Evolutionary conservation across 2,888 invertebrate species (phyloP), one percentile per base, ranked within the genome.

Genomic region (Ptilodon capucinus): DNA sequence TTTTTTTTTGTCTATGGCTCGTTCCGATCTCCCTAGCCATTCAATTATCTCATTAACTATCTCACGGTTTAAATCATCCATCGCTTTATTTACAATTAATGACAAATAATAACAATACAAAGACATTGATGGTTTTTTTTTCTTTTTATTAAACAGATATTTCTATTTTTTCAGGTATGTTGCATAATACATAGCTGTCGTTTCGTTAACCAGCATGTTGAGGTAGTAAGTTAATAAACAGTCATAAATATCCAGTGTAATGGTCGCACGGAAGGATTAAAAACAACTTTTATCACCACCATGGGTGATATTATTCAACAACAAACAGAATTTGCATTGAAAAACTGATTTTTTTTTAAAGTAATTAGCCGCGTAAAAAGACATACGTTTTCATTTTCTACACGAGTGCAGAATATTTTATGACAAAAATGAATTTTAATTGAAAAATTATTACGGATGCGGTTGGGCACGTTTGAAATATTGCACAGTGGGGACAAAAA

Each of bases 391-490:
- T 58, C 53, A 65, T 65, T 65, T 65, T 63, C 60, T 62, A 62
- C 60, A 64, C 62, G 64, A 65, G 62, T 64, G 62, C 62, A 64
- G 64, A 65, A 65, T 65, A 65, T 57, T 65, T 65, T 63, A 65
- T 63, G 60, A 57, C 63, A 68, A 71, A 75, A 74, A 76, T 68
- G 73, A 71, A 74, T 76, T 76, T 76, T 83, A 83, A 84, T 83
- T 83, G 82, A 75, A 79, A 80, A 81, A 81, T 81, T 78, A 81
- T 83, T 78, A 81, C 81, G 73, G 61, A 79, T 79, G 80, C 70
- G 80, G 78, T 73, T 65, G 38, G 74, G 62, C 66, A 68, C 64
- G 64, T 60, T 65, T 85, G 77, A 87, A 79, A 81, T 84, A 86
- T 80, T 71, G 79, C 76, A 63, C 68, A 55, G 72, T 67, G 71